Evolutionary conservation across 2,797 vertebrate genomes (phyloP), one percentile per base, ranked within the genome.

Genomic region (Darevskia mixta): DNA sequence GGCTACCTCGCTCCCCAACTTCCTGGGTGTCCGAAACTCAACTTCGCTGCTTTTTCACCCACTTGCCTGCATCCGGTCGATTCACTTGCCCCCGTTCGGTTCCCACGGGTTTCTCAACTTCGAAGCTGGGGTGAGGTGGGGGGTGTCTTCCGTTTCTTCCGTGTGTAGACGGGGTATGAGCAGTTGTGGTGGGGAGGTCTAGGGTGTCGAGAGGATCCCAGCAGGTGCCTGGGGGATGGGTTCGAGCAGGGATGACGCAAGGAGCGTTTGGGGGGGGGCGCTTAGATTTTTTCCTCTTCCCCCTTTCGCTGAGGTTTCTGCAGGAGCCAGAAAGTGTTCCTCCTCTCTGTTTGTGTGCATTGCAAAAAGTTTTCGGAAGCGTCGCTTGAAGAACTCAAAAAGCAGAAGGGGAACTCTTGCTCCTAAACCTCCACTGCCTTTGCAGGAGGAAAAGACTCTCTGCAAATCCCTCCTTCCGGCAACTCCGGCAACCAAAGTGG

Each of bases 91-190:
- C 8, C n/a, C 72, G 3, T 2, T 15, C 32, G 7, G 92, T 89
- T 91, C 93, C 90, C 92, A 93, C 95, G 90, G 2, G 94, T 90
- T 96, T 94, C 94, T 92, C 91, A 88, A 64, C 78, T 32, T 87
- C 2, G 3, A 90, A 3, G 82, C 81, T 90, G 84, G 87, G 88
- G 41, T 23, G 27, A 20, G 13, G 35, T 35, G 2, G 89, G 89
- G 88, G 27, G 23, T 15, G 49, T 15, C 58, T 35, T 86, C n/a
- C 23, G 10, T 73, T 58, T 20, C 29, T 41, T 41, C 35, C 3
- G 13, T 69, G 67, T 69, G 67, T 5, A 27, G 7, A 38, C 11
- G 4, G 73, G 5, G 35, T 25, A 38, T 2, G 15, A 23, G 29
- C 18, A 32, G 32, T 25, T 55, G 9, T 2, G 78, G 71, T 2